Base-by-base conservation (phyloP, 2,113 vertebrate genomes). In the Catagonus wagneri region DNA sequence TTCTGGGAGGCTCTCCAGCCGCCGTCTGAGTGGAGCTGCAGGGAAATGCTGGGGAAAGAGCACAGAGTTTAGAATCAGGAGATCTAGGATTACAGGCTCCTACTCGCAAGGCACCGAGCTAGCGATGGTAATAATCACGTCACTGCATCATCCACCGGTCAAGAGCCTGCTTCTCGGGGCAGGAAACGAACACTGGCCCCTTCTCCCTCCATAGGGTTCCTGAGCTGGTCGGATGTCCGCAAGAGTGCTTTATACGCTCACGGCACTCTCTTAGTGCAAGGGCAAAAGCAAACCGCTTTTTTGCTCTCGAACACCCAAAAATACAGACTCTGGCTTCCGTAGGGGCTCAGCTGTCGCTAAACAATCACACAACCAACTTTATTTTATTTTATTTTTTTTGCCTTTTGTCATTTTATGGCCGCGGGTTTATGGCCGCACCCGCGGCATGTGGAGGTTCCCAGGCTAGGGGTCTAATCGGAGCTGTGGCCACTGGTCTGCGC, bases 141-240 rank as follows among this genome's bases (percentile, higher is more conserved):
- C 34, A n/a, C 5, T 27, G 0, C 25, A 5, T 11, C 15, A 29
- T 14, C 36, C n/a, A 6, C 19, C 0, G 4, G 84, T 13, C 7
- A 39, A 29, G 11, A 12, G 4, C 50, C 7, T 11, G 2, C 36
- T 58, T 54, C 19, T 13, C 7, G 44, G 39, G 3, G 44, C 3
- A 50, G 20, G 29, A 81, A 76, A 39, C 52, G 3, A 15, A 44
- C 1, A 7, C 12, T 3, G 5, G 12, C 4, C 65, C 27, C 89
- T 76, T 25, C 39, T 72, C 27, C 23, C 7, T 92, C 68, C 22
- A 8, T 1, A 44, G 63, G 6, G 7, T 5, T 36, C 75, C 1
- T n/a, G 66, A 54, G 75, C 34, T 23, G 63, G 22, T 50, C 60
- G 89, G 54, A 79, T 4, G 4, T 63, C 7, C 8, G 1, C 7